Conservation (phyloP, 2,113 vertebrate genomes). For the Rhagologus leucostigma region DNA sequence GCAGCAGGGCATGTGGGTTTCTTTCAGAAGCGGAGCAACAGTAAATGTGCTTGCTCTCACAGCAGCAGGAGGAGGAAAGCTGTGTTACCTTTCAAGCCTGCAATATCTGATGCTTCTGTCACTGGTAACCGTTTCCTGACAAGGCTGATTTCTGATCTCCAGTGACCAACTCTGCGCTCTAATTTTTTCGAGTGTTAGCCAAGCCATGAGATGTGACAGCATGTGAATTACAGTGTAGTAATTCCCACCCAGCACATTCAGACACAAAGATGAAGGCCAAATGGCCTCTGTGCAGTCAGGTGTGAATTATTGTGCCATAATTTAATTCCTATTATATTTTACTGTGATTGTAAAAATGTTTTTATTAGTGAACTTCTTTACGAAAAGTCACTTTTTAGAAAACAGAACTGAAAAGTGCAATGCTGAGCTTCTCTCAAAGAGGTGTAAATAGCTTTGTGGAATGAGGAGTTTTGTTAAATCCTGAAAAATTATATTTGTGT, state of each 20-base stretch:
- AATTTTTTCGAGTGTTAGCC: neutral
- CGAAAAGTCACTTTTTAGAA: neutral
- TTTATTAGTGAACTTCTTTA: neutral
- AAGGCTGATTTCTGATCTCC: neutral
- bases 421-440: neutral
- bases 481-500: neutral
- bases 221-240: conserved; percentile 34
- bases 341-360: conserved; percentile 11
- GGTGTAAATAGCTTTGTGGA: neutral
- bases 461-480: neutral
- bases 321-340: conserved; percentile 39
- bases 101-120: neutral
- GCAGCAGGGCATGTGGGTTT: fast-evolving
- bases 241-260: conserved; percentile 29
- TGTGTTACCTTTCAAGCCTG: neutral
- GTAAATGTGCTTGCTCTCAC: neutral
- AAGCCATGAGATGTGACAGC: conserved; percentile 6
- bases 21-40: neutral
- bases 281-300: conserved; percentile 24
- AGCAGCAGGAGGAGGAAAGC: neutral
- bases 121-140: neutral
- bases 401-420: neutral
- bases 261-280: conserved; percentile 43
- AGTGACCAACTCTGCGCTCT: neutral
- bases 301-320: conserved; percentile 29